phyloP scores from a whole-genome alignment of 2,113 vertebrate species.

The Dinomys branickii region DNA sequence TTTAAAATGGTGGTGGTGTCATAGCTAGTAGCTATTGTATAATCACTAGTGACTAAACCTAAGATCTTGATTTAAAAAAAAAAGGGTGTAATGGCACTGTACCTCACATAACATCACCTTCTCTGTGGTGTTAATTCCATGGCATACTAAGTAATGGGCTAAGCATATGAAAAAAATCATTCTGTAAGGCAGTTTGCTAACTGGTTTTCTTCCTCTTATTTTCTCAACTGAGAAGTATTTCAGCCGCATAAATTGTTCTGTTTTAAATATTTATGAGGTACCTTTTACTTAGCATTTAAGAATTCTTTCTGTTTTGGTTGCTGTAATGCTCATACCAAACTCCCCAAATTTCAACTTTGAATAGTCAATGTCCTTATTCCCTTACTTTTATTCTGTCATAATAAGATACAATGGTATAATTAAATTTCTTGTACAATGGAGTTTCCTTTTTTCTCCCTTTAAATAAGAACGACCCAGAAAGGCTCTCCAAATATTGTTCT shows the following conservation, averaged over 20 bases:
- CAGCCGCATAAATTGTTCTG: background rate
- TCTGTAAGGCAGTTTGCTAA: constrained; percentile 6
- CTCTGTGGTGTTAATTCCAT: background rate
- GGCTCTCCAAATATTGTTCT: background rate
- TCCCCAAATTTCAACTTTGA: constrained; percentile 39
- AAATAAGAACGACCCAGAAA: background rate
- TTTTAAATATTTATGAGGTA: constrained; percentile 38
- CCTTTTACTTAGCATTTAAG: constrained; percentile 13
- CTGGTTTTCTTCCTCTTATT: constrained; percentile 3
- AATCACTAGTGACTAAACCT: background rate
- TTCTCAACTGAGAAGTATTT: background rate
- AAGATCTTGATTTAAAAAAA: background rate
- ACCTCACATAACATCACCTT: constrained; percentile 6
- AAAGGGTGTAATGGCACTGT: background rate
- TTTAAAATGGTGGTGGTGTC: constrained; percentile 8
- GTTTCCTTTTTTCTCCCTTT: constrained; percentile 46
- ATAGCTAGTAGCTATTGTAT: background rate
- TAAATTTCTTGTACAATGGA: background rate
- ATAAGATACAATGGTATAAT: background rate
- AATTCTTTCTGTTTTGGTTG: background rate
- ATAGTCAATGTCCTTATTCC: constrained; percentile 5
- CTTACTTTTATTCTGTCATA: background rate
- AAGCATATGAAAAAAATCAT: background rate
- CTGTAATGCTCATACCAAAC: constrained; percentile 4
- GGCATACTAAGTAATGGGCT: background rate